Conservation (phyloP, 2,888 invertebrate genomes). For the Caenorhabditis sp. region DNA sequence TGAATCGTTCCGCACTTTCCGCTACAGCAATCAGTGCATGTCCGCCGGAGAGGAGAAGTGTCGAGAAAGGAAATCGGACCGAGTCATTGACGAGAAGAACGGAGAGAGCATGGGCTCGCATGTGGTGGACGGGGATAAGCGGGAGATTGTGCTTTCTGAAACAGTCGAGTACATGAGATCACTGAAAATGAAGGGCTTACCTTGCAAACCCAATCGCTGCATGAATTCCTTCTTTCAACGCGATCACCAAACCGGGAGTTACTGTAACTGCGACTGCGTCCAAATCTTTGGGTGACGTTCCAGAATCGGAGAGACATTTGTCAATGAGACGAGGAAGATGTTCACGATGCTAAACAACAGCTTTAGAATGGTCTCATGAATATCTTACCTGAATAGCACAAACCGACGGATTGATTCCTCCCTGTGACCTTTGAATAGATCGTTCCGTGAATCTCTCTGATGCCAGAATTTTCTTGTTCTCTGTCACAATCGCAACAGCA, state of each 20-base stretch:
- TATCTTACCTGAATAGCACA: slow-evolving; percentile 57
- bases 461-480: slow-evolving; percentile 58
- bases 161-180: no score
- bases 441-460: slow-evolving; percentile 65
- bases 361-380: background rate
- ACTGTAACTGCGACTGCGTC: slow-evolving; percentile 79
- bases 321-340: slow-evolving; percentile 73
- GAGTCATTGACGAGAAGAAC: slow-evolving; percentile 86
- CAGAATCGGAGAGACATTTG: slow-evolving; percentile 67
- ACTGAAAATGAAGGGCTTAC: no score
- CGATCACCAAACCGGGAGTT: slow-evolving; percentile 80
- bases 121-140: slow-evolving; percentile 96
- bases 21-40: slow-evolving; percentile 76
- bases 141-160: slow-evolving; percentile 85
- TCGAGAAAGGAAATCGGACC: slow-evolving; percentile 76
- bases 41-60: slow-evolving; percentile 80
- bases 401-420: slow-evolving; percentile 76
- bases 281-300: slow-evolving; percentile 67
- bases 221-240: slow-evolving; percentile 79
- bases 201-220: slow-evolving; percentile 75
- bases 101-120: slow-evolving; percentile 98
- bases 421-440: slow-evolving; percentile 58
- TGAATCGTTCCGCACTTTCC: slow-evolving; percentile 68
- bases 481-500: slow-evolving; percentile 75
- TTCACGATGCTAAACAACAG: slow-evolving; percentile 69